Conservation (phyloP, 2,797 vertebrate genomes). For the Sandelia bainsii region DNA sequence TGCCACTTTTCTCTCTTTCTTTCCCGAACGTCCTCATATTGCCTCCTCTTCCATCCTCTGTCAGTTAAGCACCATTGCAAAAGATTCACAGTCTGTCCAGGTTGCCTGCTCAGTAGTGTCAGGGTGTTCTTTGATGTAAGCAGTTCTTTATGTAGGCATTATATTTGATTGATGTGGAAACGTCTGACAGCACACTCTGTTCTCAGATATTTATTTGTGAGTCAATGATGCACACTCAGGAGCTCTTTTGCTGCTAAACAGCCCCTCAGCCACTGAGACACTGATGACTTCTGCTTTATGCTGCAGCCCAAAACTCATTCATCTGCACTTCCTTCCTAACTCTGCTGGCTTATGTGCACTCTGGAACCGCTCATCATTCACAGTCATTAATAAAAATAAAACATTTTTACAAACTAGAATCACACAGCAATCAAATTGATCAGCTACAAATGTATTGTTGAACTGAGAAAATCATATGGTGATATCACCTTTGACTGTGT, state of each 20-base stretch:
- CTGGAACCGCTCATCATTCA: constrained; percentile 55
- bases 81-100: constrained; percentile 47
- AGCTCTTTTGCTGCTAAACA: constrained; percentile 59
- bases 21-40: neutral
- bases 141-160: constrained; percentile 73
- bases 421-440: constrained; percentile 15
- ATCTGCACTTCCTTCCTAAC: constrained; percentile 59
- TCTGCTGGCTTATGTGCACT: constrained; percentile 48
- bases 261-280: constrained; percentile 50
- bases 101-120: constrained; percentile 49
- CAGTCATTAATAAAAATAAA: neutral
- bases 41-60: constrained; percentile 34
- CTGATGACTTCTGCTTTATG: constrained; percentile 54
- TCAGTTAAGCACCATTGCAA: constrained; percentile 44
- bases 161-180: constrained; percentile 73
- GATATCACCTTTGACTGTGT: neutral
- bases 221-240: constrained; percentile 66
- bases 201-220: constrained; percentile 75
- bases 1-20: constrained; percentile 8
- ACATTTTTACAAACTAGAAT: constrained; percentile 50
- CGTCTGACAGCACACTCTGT: constrained; percentile 65
- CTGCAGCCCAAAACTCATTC: constrained; percentile 54
- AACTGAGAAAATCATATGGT: constrained; percentile 11
- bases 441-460: constrained; percentile 6
- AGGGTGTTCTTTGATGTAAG: constrained; percentile 68